A percentile compares a stretch with the other conserved stretches of the same genome.
Evolutionary conservation across 2,797 vertebrate species (phyloP).

Genomic region (Bufotes viridis): DNA sequence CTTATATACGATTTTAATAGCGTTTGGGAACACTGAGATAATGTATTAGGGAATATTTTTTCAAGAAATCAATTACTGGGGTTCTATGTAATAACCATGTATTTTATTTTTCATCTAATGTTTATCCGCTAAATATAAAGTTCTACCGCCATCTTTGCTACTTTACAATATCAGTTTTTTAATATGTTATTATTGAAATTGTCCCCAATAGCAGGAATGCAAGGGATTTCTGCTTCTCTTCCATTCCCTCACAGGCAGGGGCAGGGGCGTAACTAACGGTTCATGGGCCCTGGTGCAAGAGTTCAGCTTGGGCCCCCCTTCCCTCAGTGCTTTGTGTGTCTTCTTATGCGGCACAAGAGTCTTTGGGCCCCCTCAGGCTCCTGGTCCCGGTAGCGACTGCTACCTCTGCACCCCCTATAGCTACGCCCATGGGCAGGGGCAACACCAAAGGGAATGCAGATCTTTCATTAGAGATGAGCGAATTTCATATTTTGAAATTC

Average conservation of each 20-base stretch:
- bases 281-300: too few relatives aligned
- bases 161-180: neutral
- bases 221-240: neutral
- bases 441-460: too few relatives aligned
- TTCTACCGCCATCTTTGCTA: neutral
- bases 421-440: too few relatives aligned
- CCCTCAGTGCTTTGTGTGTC: too few relatives aligned
- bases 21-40: neutral
- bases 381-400: too few relatives aligned
- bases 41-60: neutral
- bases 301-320: too few relatives aligned
- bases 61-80: neutral
- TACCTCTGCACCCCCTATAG: too few relatives aligned
- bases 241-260: neutral
- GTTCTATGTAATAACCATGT: neutral
- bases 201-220: neutral
- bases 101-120: neutral
- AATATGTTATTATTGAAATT: neutral
- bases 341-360: too few relatives aligned
- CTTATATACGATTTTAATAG: conserved; percentile 5
- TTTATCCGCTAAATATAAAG: neutral
- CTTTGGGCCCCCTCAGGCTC: too few relatives aligned
- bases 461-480: too few relatives aligned
- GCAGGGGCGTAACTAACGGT: too few relatives aligned
- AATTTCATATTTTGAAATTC: too few relatives aligned